Evolutionary conservation across 2,113 vertebrate genomes (phyloP), one percentile per base, ranked within the genome.

Genomic region (Paramormyrops kingsleyae): DNA sequence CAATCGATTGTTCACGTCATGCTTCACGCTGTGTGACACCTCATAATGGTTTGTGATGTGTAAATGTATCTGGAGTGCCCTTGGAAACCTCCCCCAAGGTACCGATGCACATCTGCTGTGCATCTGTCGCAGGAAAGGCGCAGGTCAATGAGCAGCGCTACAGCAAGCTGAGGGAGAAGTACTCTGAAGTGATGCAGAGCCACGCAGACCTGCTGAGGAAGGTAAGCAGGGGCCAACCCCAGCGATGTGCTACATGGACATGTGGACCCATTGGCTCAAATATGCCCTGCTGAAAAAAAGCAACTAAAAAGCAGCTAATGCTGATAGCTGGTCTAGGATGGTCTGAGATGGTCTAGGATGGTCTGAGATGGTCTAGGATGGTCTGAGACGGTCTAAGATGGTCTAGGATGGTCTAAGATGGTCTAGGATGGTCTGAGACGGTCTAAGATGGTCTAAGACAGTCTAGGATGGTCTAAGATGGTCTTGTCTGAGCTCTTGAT

Each of bases 131-230:
- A 99, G 98, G 94, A 93, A 98, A 97, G 90, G 98, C 98, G 0
- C 97, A 98, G 91, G 98, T 98, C 90, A 99, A 98, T 0, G 99
- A 99, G 92, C 98, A 99, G 94, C 97, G 98, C 74, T 99, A 99
- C 94, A 97, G 96, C 92, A 99, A 99, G 94, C 95, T 99, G 53
- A 99, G 99, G 94, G 98, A 99, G 94, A 99, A 99, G 90, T 98
- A 99, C 95, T 97, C 97, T 0, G 98, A 97, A 94, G 95, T 99
- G 92, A 98, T 99, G 88, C 98, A 99, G 96, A 98, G 95, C 93
- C 98, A 99, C 0, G 99, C 99, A 0, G 98, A 98, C 91, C 96
- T 99, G 89, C 95, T 99, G 92, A 97, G 99, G 87, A 99, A 99
- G 98, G 99, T 98, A 93, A 84, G 92, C 10, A 42, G 46, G 44